Evolutionary conservation across 23 tunicate species (phyloP).

Genomic region (Halocynthia roretzi): DNA sequence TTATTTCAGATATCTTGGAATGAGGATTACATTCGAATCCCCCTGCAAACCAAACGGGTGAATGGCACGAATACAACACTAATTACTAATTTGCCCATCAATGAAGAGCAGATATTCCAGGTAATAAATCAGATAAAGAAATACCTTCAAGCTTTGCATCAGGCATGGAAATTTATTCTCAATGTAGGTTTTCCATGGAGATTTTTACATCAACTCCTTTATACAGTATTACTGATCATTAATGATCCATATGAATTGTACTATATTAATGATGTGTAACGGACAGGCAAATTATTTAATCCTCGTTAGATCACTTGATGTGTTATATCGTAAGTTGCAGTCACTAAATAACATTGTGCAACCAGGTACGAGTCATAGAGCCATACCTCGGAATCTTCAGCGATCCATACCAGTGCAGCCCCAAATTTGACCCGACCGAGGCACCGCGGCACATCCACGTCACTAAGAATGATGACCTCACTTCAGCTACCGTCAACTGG

Average conservation of each 20-base stretch:
- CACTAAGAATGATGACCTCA: background rate
- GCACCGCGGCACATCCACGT: constrained; percentile 36
- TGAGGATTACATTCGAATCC: background rate
- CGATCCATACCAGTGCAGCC: background rate
- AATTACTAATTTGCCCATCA: background rate
- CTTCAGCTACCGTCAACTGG: constrained; percentile 5
- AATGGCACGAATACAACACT: background rate
- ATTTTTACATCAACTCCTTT: too few species aligned
- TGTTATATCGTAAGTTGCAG: too few species aligned
- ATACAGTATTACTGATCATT: too few species aligned
- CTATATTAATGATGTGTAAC: too few species aligned
- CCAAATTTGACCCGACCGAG: constrained; percentile 29
- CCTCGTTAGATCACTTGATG: too few species aligned
- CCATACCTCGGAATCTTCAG: constrained; percentile 62
- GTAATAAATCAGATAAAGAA: too few species aligned
- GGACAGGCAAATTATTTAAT: too few species aligned
- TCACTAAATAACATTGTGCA: too few species aligned
- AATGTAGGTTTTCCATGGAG: too few species aligned
- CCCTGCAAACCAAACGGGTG: constrained; percentile 2
- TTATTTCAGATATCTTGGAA: constrained; percentile 22
- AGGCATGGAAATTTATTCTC: too few species aligned
- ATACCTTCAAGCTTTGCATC: too few species aligned
- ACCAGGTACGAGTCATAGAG: constrained; percentile 40
- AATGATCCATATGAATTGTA: too few species aligned
- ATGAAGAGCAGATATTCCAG: background rate